Evolutionary conservation across 2,113 vertebrate genomes (phyloP).

Genomic region (Sterna hirundo): DNA sequence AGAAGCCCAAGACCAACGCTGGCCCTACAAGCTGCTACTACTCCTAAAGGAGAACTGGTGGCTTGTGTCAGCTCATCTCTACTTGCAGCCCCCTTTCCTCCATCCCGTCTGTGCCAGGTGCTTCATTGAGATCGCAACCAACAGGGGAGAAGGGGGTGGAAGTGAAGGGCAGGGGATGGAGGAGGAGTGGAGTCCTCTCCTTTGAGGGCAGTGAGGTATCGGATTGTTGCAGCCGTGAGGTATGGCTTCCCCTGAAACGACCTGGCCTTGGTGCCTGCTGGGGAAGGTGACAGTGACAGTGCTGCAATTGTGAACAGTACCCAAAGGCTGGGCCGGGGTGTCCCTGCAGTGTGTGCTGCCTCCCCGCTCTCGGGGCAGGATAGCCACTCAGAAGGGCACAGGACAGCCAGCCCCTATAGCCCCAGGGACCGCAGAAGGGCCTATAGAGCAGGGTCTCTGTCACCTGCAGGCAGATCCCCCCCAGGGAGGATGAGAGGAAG

Average conservation of each 20-base stretch:
- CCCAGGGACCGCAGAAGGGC: not conserved
- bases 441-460: not conserved
- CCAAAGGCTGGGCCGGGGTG: not conserved
- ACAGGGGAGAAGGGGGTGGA: not conserved
- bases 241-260: not conserved
- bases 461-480: not conserved
- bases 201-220: not conserved
- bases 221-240: not conserved
- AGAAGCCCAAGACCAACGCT: not conserved
- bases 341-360: not conserved
- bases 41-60: not conserved
- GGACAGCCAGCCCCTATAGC: not conserved
- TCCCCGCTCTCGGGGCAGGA: accelerated
- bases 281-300: not conserved
- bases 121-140: not conserved
- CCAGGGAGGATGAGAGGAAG: not conserved
- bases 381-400: no score
- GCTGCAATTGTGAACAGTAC: not conserved
- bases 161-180: not conserved
- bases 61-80: accelerated
- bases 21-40: not conserved
- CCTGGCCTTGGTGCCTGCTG: not conserved
- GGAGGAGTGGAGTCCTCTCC: not conserved
- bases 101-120: not conserved
- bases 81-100: not conserved